Base-by-base conservation (phyloP, 2,797 vertebrate species). In the Galaxias olidus region DNA sequence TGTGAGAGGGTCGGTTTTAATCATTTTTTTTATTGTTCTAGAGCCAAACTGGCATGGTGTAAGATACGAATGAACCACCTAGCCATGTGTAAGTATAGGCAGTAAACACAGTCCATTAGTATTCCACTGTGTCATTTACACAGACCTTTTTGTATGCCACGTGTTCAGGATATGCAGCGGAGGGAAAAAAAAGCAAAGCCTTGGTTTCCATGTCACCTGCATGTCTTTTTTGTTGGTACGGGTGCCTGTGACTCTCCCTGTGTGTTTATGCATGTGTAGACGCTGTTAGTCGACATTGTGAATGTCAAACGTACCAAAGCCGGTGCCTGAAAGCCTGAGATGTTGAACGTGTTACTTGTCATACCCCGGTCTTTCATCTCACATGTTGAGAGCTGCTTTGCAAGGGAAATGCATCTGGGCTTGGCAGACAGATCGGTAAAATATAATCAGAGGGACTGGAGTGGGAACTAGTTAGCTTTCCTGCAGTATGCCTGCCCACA, bases 381-480 rank as follows among this genome's bases (percentile, higher is more conserved):
- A 44, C 64, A 76, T 73, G 83, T 78, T 67, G 75, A 78, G 83
- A 84, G 75, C 86, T 87, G 81, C 81, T 90, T 90, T 90, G 86
- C 83, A 87, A 89, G 80, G 85, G 85, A 90, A 90, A 90, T 78
- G 63, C 64, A 68, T 82, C 69, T 73, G 84, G 74, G 74, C 78
- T 89, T 87, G 85, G 86, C 89, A 89, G 87, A 73, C 80, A 79
- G 84, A 87, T 90, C 80, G 89, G 84, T 90, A 84, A 86, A 87
- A 83, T 84, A 82, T 86, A 87, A 89, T 88, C 87, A 82, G 84
- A 85, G 72, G 78, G 71, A 66, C 77, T 68, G 54, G 75, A 77
- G 79, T 79, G 74, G 81, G 73, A 82, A 77, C 76, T 82, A 74
- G 77, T 87, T 84, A 75, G 82, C 75, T 76, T 77, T 71, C 80